These are phyloP conservation scores for Silurus glanis DNA, from an alignment of 2,113 vertebrate species.

Conservation along the genomic window DNA sequence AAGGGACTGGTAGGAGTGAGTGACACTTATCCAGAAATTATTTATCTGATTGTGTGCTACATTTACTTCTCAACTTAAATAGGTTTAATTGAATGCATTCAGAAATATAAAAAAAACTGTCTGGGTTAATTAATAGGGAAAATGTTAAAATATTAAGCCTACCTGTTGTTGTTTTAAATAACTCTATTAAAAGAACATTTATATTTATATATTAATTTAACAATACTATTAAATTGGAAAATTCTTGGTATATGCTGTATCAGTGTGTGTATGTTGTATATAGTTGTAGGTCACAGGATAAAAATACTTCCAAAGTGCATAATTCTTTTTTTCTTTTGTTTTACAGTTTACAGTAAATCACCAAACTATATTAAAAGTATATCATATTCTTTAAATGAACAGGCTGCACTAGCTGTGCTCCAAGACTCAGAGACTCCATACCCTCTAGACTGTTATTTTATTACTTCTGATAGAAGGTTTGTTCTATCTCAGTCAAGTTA, in stretches of 20 bases:
- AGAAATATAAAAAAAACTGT: neutral
- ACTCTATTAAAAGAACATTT: neutral
- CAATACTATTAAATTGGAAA: neutral
- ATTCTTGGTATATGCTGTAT: neutral
- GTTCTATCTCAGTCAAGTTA: neutral
- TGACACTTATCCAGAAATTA: neutral
- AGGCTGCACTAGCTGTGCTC: neutral
- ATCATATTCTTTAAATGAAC: neutral
- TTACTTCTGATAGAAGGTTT: neutral
- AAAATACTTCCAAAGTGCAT: neutral
- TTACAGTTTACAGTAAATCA: neutral
- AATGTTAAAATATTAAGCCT: neutral
- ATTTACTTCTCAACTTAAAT: slow-evolving; percentile 4
- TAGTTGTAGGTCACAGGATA: neutral
- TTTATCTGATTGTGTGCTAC: neutral
- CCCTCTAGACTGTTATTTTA: neutral
- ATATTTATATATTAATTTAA: neutral
- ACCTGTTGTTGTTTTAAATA: neutral
- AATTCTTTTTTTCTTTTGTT: neutral
- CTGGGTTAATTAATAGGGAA: neutral
- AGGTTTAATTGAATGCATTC: neutral
- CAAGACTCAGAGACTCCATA: neutral
- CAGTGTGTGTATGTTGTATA: neutral
- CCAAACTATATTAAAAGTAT: neutral
- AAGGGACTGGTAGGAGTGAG: neutral